Conservation (phyloP, 2,888 invertebrate species). For the Plusia festucae region DNA sequence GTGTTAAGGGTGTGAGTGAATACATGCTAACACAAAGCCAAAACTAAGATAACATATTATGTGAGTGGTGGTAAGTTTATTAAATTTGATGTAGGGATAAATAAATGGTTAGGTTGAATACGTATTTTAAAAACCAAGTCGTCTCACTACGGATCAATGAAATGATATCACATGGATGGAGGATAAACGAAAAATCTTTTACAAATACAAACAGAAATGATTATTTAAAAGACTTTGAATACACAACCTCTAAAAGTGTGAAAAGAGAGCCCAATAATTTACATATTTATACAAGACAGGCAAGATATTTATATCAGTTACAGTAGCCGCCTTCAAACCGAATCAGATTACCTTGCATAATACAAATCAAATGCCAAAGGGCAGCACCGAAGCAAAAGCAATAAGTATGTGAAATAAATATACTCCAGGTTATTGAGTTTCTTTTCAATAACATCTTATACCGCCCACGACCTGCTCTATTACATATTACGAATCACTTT, state of each 20-base stretch:
- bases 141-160: too few species aligned
- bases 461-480: slow-evolving; percentile 16
- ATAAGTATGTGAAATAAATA: slow-evolving; percentile 55
- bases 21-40: neutral
- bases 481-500: slow-evolving; percentile 6
- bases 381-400: slow-evolving; percentile 49
- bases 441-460: slow-evolving; percentile 18
- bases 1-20: neutral
- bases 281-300: slow-evolving; percentile 29
- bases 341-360: slow-evolving; percentile 66
- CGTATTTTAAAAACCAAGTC: too few species aligned
- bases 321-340: slow-evolving; percentile 26
- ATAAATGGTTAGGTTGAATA: too few species aligned
- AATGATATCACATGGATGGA: too few species aligned
- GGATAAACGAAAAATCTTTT: too few species aligned
- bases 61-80: too few species aligned
- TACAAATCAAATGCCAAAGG: slow-evolving; percentile 60
- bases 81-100: too few species aligned
- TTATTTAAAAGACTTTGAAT: slow-evolving; percentile 27
- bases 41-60: too few species aligned
- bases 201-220: neutral
- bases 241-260: neutral
- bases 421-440: slow-evolving; percentile 40
- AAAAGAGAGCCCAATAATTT: slow-evolving; percentile 18
- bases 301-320: slow-evolving; percentile 35